Conservation (phyloP, 2,797 vertebrate genomes). For the Myiotriccus ornatus region DNA sequence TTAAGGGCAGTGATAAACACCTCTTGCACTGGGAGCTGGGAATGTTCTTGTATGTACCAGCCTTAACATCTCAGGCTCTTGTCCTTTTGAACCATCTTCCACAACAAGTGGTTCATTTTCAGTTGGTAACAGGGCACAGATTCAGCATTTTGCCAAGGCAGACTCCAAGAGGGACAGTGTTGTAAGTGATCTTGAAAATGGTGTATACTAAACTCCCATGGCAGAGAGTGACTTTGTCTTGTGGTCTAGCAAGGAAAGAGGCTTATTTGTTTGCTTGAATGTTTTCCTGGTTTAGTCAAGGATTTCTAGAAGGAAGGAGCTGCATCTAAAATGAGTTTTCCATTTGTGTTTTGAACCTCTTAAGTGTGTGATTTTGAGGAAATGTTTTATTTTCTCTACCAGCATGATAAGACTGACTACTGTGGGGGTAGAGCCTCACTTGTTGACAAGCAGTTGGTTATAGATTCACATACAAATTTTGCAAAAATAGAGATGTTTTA, state of each 20-base stretch:
- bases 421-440: neutral
- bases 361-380: neutral
- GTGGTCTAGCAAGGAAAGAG: neutral
- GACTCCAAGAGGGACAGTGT: neutral
- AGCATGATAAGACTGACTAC: neutral
- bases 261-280: neutral
- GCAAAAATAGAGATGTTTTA: neutral
- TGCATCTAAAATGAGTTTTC: neutral
- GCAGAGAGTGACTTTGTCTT: neutral
- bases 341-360: neutral
- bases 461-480: neutral
- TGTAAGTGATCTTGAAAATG: neutral
- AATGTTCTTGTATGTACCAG: neutral
- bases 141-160: neutral
- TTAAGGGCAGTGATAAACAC: neutral
- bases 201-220: rapidly evolving
- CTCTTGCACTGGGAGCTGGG: neutral
- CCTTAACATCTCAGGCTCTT: neutral
- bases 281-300: neutral
- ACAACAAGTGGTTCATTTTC: neutral
- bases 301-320: neutral
- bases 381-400: neutral
- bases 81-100: neutral
- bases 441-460: neutral
- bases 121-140: neutral